phyloP scores from a whole-genome alignment of 2,797 vertebrate genomes.

The Amazona ochrocephala region DNA sequence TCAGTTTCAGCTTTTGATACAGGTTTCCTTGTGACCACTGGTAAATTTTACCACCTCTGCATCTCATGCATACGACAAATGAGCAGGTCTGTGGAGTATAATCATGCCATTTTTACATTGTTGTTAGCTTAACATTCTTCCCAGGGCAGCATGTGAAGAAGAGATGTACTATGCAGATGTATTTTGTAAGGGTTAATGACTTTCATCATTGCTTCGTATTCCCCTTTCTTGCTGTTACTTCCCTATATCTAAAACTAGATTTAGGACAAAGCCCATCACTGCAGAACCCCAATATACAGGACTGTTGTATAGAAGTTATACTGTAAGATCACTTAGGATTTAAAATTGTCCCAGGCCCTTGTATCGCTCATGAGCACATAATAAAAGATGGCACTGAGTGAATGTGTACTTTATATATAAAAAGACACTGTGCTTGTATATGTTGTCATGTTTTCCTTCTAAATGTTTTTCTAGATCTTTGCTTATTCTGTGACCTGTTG shows the following conservation, averaged over 20 bases:
- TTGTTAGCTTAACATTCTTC: neutral
- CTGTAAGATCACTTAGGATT: neutral
- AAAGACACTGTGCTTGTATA: neutral
- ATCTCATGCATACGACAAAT: neutral
- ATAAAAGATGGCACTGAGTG: neutral
- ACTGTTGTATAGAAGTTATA: neutral
- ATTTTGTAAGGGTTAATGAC: neutral
- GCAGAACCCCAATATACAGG: neutral
- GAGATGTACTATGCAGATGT: neutral
- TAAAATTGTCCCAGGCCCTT: neutral
- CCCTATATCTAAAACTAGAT: neutral
- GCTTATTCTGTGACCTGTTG: conserved; percentile 50
- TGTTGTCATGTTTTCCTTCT: conserved; percentile 21
- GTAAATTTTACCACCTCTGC: neutral
- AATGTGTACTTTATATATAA: neutral
- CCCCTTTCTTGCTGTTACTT: neutral
- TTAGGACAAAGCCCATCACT: neutral
- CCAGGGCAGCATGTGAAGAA: neutral
- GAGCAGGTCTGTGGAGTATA: neutral
- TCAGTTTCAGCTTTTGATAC: neutral
- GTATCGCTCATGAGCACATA: neutral
- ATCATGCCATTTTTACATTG: neutral
- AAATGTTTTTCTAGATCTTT: conserved; percentile 24
- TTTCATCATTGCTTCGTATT: neutral
- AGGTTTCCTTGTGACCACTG: neutral